Evolutionary conservation across 2,113 vertebrate species (phyloP), one percentile per base, ranked within the genome.

Genomic region (Pimephales promelas): DNA sequence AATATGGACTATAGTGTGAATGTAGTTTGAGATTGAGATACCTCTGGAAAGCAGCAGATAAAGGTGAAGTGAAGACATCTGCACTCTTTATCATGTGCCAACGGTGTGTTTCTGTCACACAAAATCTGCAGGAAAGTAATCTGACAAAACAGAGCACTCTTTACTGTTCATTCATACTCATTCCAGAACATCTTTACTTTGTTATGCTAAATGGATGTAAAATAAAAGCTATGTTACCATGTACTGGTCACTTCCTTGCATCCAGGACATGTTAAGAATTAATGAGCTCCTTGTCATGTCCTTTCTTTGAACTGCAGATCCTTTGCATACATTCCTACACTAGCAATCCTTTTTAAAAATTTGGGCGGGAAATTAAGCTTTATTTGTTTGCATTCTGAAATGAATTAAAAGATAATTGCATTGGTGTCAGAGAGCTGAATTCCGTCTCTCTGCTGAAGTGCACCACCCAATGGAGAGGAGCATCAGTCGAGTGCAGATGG

Each of bases 401-500:
- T 40, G 13, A 75, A 74, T 24, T 3, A 10, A 6, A 24, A 5
- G 1, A 10, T n/a, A 61, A 40, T 24, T 45, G 59, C 11, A 26
- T 26, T 5, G 18, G 4, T 43, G 22, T n/a, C 71, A 28, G 11
- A 73, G n/a, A 83, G 59, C 11, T n/a, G 36, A 34, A 78, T 14
- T 16, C 0, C 62, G 28, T 56, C 61, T 45, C 61, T 79, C 59
- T 84, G 76, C 83, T 80, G 76, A 84, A 84, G 83, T 71, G 83
- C 83, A 62, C 64, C 76, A 79, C 76, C 76, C 45, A 28, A 84
- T 84, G 83, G 83, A 84, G 66, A 84, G 83, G 20, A 3, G 24
- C 28, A 43, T 61, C 16, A 34, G 75, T n/a, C 1, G 45, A 82
- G 80, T 47, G 70, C 49, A 86, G 79, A 77, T 52, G 52, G 34